Evolutionary conservation across 2,113 vertebrate species (phyloP).

Genomic region (Rhadina sibilatrix): DNA sequence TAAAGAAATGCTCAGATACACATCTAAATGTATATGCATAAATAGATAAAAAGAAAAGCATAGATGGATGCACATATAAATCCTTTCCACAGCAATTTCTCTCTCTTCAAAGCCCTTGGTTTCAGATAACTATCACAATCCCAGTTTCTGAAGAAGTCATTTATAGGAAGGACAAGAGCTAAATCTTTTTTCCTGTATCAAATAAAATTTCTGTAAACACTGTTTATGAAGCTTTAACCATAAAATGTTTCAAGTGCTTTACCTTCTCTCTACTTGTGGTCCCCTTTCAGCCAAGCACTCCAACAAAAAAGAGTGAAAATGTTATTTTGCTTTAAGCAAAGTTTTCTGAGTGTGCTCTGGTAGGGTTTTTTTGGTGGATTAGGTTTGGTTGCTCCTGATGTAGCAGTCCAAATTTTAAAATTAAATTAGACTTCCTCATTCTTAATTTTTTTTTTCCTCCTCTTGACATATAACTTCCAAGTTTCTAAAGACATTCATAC

Average conservation of each 20-base stretch:
- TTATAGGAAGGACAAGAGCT: background rate
- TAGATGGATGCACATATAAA: background rate
- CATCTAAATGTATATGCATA: background rate
- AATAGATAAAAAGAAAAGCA: background rate
- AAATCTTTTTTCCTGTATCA: background rate
- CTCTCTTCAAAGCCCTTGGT: background rate
- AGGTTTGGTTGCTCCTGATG: background rate
- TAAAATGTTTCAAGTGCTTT: background rate
- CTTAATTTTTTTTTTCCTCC: background rate
- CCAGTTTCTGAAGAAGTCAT: background rate
- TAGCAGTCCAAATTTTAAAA: background rate
- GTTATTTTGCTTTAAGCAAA: background rate
- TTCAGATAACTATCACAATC: background rate
- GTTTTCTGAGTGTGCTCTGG: background rate
- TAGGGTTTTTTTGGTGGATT: fast-evolving
- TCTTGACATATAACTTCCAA: background rate
- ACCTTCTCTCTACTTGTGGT: background rate
- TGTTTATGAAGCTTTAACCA: background rate
- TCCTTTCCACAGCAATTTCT: background rate
- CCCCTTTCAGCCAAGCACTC: background rate
- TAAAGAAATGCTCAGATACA: background rate
- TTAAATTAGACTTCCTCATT: background rate
- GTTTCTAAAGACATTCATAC: background rate
- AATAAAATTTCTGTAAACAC: background rate
- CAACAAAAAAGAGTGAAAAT: background rate